Conservation (phyloP, 2,113 vertebrate species). For the Perca fluviatilis region DNA sequence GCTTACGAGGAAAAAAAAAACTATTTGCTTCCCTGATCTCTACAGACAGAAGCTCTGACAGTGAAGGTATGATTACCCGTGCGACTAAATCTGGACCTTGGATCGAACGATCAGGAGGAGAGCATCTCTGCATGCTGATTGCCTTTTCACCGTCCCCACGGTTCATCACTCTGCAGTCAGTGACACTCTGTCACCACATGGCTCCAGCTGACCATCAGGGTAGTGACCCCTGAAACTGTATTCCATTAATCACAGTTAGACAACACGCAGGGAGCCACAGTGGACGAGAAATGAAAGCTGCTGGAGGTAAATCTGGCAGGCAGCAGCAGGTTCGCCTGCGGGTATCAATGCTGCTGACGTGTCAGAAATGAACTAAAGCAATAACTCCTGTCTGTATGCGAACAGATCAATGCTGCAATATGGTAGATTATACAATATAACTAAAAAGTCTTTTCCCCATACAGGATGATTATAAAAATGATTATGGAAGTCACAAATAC, state of each 20-base stretch:
- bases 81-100: slow-evolving; percentile 26
- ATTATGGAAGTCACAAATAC: neutral
- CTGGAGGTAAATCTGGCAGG: slow-evolving; percentile 38
- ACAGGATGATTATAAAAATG: neutral
- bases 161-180: slow-evolving; percentile 49
- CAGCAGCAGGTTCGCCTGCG: slow-evolving; percentile 6
- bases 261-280: slow-evolving; percentile 8
- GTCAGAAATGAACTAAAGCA: slow-evolving; percentile 7
- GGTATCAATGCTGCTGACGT: slow-evolving; percentile 6
- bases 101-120: slow-evolving; percentile 15
- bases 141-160: slow-evolving; percentile 20
- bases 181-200: slow-evolving; percentile 42
- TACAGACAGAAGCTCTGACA: neutral
- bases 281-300: slow-evolving; percentile 43
- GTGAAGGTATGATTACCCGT: slow-evolving; percentile 31
- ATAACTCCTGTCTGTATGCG: slow-evolving; percentile 7
- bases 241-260: slow-evolving; percentile 66
- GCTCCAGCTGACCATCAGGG: slow-evolving; percentile 49
- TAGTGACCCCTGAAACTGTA: slow-evolving; percentile 53
- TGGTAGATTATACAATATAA: neutral
- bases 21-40: neutral
- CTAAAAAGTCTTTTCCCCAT: neutral
- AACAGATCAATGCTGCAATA: slow-evolving; percentile 7
- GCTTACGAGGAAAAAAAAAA: neutral
- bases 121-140: slow-evolving; percentile 50